Evolutionary conservation across 2,888 invertebrate genomes (phyloP).

Genomic region (Calameuta filiformis): DNA sequence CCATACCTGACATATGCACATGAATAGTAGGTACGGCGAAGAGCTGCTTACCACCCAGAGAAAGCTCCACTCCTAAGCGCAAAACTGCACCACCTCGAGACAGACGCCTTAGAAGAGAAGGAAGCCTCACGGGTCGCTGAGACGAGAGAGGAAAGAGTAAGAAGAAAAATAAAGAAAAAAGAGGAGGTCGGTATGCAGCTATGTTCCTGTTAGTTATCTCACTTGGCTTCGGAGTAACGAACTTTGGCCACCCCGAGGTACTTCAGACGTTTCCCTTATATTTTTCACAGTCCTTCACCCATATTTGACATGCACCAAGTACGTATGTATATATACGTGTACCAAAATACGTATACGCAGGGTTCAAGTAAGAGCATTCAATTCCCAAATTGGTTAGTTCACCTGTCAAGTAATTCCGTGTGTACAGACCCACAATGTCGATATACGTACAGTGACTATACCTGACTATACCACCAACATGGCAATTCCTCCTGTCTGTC

Average conservation of each 20-base stretch:
- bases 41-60: neutral
- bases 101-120: neutral
- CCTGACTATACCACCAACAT: neutral
- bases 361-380: neutral
- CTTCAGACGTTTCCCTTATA: neutral
- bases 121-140: neutral
- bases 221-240: neutral
- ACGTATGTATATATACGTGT: neutral
- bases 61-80: neutral
- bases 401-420: neutral
- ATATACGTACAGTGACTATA: neutral
- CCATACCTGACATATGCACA: neutral
- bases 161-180: neutral
- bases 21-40: neutral
- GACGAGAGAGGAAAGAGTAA: constrained; percentile 19
- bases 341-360: neutral
- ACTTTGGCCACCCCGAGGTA: neutral
- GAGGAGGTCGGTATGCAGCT: neutral
- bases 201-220: neutral
- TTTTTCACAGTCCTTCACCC: neutral
- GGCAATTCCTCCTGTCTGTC: neutral
- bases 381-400: neutral
- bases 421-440: neutral
- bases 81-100: neutral
- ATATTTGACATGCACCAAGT: neutral